Evolutionary conservation across 2,888 invertebrate genomes (phyloP), one percentile per base, ranked within the genome.

Genomic region (Halictus ligatus): DNA sequence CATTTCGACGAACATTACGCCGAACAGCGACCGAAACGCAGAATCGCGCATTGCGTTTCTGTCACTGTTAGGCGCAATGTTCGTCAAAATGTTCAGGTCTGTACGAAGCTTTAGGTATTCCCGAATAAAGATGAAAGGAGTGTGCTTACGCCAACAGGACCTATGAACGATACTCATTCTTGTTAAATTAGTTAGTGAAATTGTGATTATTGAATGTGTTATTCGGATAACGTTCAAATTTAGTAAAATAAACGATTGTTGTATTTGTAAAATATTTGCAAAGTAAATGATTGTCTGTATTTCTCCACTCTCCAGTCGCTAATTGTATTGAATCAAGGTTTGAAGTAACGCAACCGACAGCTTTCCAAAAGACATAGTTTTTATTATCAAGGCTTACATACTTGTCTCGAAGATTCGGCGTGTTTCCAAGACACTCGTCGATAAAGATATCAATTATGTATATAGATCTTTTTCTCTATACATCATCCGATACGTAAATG

Each of bases 301-400:
- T 72, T 74, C 29, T 50, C 12, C 46, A 15, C 21, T 35, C 35
- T 46, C 43, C 15, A 40, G 18, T 29, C 15, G 2, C 15, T 35
- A 69, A n/a, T 58, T 69, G 21, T 29, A 74, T 29, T 69, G 6
- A 15, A 15, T 35, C 48, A 15, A 10, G 35, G 69, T 5, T 80
- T 64, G 75, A 84, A 50, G n/a, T 50, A 75, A 82, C 48, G n/a
- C 25, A 48, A 15, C n/a, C 40, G 35, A 76, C 50, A 75, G 69
- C 89, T 89, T 87, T 81, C 89, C 90, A 93, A 92, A 92, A 92
- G 83, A 90, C 86, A 91, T 91, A 86, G 86, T 91, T 90, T 94
- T 94, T 94, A 93, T 94, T 93, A 91, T 90, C 89, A 87, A 91
- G 91, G 86, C 90, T 91, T 93, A 93, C 92, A 93, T 90, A 91